Conservation (phyloP, 1,140 invertebrate genomes). For the Drosophila azteca region DNA sequence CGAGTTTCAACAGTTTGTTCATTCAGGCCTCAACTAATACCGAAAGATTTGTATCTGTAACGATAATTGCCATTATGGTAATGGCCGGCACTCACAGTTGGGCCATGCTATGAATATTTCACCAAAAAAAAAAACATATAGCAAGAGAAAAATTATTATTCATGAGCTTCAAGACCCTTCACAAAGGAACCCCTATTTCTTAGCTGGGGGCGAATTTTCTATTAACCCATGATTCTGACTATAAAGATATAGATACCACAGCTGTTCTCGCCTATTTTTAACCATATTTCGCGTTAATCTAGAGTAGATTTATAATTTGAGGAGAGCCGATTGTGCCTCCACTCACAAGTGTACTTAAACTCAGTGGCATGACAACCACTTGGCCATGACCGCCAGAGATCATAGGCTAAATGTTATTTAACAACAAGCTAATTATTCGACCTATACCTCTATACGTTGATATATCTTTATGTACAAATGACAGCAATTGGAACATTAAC, state of each 20-base stretch:
- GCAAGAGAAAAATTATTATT: too few relatives aligned
- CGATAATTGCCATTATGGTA: slow-evolving; percentile 39
- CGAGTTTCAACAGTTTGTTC: neutral
- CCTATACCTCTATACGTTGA: neutral
- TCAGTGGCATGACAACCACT: slow-evolving; percentile 11
- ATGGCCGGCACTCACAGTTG: slow-evolving; percentile 21
- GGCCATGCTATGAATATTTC: slow-evolving; percentile 2
- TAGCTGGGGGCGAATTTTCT: neutral
- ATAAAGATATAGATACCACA: slow-evolving; percentile 18
- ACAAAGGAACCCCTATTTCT: too few relatives aligned
- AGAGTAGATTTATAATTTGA: slow-evolving; percentile 5
- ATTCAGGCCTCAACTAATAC: too few relatives aligned
- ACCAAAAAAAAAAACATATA: neutral
- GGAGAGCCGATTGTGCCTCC: neutral
- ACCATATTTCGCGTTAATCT: slow-evolving; percentile 2
- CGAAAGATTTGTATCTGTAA: slow-evolving; percentile 14
- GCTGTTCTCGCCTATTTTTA: too few relatives aligned
- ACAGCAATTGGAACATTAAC: too few relatives aligned
- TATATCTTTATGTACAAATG: neutral
- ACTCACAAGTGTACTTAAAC: neutral
- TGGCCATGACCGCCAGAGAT: slow-evolving; percentile 1
- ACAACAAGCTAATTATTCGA: slow-evolving; percentile 4
- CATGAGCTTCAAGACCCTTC: too few relatives aligned
- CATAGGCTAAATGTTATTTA: slow-evolving; percentile 1
- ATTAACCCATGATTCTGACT: slow-evolving; percentile 16